A percentile compares a stretch with the other conserved stretches of the same genome.
phyloP scores from a whole-genome alignment of 2,888 invertebrate species.

The Folsomia candida region DNA sequence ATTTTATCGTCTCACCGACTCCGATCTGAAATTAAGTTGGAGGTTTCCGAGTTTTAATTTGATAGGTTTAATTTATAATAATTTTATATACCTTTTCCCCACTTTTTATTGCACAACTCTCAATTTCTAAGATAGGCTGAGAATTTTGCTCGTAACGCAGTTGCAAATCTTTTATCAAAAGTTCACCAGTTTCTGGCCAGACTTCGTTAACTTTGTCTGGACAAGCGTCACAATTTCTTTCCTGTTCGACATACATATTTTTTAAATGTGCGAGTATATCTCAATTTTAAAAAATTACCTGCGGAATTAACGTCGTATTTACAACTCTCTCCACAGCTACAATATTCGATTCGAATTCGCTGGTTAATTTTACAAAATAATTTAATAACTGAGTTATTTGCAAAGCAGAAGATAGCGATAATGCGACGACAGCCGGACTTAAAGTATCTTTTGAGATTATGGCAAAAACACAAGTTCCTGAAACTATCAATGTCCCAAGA shows the following conservation, averaged over 20 bases:
- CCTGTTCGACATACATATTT: too few species aligned
- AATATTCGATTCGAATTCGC: background rate
- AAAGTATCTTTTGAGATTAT: background rate
- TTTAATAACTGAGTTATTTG: background rate
- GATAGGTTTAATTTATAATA: background rate
- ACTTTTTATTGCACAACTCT: background rate
- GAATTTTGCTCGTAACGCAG: background rate
- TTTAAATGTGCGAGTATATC: background rate
- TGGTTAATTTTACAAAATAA: background rate
- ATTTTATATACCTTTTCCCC: background rate
- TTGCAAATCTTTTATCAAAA: background rate
- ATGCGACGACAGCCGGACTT: background rate
- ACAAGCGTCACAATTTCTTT: too few species aligned
- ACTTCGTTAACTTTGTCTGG: too few species aligned
- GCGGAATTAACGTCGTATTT: background rate
- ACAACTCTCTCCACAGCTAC: background rate
- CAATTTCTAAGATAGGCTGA: background rate
- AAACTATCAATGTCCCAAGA: background rate
- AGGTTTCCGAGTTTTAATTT: too few species aligned
- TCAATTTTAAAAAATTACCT: background rate
- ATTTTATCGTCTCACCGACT: too few species aligned
- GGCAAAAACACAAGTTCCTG: background rate
- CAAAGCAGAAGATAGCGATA: background rate
- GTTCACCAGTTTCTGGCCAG: background rate
- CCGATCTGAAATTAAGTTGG: too few species aligned